Evolutionary conservation across 2,113 vertebrate genomes (phyloP).

Genomic region (Siniperca knerii): DNA sequence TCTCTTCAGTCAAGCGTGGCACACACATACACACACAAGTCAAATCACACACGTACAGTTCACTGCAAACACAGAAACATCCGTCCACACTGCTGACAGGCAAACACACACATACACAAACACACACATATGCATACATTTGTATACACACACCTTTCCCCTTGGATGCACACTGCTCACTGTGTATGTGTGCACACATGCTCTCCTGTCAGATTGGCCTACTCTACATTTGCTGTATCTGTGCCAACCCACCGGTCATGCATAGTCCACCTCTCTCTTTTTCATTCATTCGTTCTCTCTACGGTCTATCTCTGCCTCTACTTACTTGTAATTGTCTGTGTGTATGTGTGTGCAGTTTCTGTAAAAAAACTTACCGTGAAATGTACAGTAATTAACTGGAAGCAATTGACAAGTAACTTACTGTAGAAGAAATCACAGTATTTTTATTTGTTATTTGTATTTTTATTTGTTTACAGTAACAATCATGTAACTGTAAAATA

Average conservation of each 20-base stretch:
- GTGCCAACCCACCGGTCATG: slow-evolving; percentile 38
- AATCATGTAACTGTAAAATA: too few relatives aligned
- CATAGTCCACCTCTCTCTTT: slow-evolving; percentile 18
- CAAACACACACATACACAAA: background rate
- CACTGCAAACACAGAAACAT: background rate
- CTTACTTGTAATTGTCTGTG: slow-evolving; percentile 2
- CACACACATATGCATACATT: background rate
- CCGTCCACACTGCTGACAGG: background rate
- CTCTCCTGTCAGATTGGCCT: slow-evolving; percentile 36
- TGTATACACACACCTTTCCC: slow-evolving; percentile 11
- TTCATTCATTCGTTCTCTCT: slow-evolving; percentile 20
- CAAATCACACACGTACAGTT: background rate
- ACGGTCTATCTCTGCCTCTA: slow-evolving; percentile 7
- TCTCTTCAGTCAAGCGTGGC: slow-evolving; percentile 30
- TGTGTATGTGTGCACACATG: background rate
- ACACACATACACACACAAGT: background rate
- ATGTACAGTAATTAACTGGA: too few relatives aligned
- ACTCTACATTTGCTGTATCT: slow-evolving; percentile 43
- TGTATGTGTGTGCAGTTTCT: background rate
- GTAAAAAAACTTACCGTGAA: background rate
- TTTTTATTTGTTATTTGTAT: too few relatives aligned
- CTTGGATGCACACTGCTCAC: slow-evolving; percentile 10
- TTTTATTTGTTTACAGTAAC: too few relatives aligned
- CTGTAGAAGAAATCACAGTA: too few relatives aligned
- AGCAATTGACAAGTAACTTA: too few relatives aligned